Conservation (phyloP, 2,113 vertebrate genomes). For the Hirundichthys speculiger region DNA sequence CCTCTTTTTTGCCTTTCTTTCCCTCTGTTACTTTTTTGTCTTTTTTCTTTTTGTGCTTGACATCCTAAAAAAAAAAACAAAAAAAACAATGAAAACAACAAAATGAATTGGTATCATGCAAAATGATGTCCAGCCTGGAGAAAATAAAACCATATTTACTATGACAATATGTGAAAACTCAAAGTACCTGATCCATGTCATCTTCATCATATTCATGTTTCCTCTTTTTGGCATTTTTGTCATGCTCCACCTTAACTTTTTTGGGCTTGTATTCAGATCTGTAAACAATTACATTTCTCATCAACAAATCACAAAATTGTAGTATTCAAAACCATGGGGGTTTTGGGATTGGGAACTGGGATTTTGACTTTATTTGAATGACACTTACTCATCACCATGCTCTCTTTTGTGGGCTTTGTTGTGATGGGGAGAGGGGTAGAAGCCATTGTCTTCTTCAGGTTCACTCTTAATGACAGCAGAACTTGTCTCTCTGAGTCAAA, state of each 20-base stretch:
- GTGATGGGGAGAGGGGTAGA: conserved; percentile 84
- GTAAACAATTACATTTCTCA: conserved; percentile 44
- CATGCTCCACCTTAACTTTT: conserved; percentile 93
- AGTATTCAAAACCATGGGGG: not conserved
- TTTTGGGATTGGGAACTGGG: too few species aligned
- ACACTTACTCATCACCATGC: conserved; percentile 88
- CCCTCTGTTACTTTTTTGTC: conserved; percentile 85
- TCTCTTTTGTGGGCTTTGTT: conserved; percentile 89
- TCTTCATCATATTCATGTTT: conserved; percentile 87
- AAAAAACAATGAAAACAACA: not conserved
- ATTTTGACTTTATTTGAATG: not conserved
- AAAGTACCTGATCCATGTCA: conserved; percentile 68
- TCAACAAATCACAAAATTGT: not conserved
- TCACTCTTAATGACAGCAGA: conserved; percentile 89
- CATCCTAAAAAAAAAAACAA: conserved; percentile 75
- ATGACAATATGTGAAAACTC: not conserved
- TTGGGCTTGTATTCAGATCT: conserved; percentile 92
- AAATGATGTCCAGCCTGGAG: not conserved
- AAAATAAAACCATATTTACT: not conserved
- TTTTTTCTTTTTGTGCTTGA: conserved; percentile 94
- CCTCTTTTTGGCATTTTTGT: conserved; percentile 92
- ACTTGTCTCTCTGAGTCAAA: conserved; percentile 71
- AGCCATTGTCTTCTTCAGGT: conserved; percentile 87
- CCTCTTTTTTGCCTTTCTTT: conserved; percentile 92
- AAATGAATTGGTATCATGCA: not conserved